Evolutionary conservation across 2,797 vertebrate species (phyloP).

Genomic region (Geotria australis): DNA sequence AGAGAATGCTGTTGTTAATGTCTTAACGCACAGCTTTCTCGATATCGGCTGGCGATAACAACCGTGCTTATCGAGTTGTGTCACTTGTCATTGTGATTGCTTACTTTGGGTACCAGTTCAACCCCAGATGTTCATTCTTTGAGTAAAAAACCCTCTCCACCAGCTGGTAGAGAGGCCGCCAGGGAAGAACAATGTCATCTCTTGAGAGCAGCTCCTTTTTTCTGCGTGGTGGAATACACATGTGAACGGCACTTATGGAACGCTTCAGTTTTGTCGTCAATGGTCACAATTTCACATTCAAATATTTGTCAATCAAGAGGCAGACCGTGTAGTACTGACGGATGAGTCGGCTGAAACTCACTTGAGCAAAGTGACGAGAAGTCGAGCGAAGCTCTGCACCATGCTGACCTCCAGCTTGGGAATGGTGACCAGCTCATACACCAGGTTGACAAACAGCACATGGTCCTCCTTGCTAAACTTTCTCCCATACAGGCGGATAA

Average conservation of each 20-base stretch:
- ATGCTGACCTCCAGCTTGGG: constrained; percentile 85
- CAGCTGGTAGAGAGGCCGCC: constrained; percentile 73
- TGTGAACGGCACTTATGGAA: neutral
- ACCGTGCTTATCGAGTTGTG: too few relatives aligned
- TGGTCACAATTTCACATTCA: too few relatives aligned
- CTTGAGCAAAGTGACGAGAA: constrained; percentile 81
- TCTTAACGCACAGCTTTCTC: too few relatives aligned
- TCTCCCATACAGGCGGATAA: constrained; percentile 70
- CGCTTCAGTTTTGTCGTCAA: too few relatives aligned
- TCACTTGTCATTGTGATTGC: constrained; percentile 5
- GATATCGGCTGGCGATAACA: too few relatives aligned
- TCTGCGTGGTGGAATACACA: constrained; percentile 13
- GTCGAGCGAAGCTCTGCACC: constrained; percentile 81
- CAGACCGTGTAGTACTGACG: too few relatives aligned
- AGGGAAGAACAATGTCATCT: constrained; percentile 67
- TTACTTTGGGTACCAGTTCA: constrained; percentile 99
- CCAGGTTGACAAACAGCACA: constrained; percentile 67
- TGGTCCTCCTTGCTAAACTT: constrained; percentile 98
- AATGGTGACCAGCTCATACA: constrained; percentile 76
- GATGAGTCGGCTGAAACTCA: constrained; percentile 14
- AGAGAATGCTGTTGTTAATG: too few relatives aligned
- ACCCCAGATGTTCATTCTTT: constrained; percentile 80
- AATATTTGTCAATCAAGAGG: too few relatives aligned
- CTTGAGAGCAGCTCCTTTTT: constrained; percentile 79
- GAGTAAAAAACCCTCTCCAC: constrained; percentile 77